Evolutionary conservation across 2,797 vertebrate genomes (phyloP).

Genomic region (Anniella stebbinsi): DNA sequence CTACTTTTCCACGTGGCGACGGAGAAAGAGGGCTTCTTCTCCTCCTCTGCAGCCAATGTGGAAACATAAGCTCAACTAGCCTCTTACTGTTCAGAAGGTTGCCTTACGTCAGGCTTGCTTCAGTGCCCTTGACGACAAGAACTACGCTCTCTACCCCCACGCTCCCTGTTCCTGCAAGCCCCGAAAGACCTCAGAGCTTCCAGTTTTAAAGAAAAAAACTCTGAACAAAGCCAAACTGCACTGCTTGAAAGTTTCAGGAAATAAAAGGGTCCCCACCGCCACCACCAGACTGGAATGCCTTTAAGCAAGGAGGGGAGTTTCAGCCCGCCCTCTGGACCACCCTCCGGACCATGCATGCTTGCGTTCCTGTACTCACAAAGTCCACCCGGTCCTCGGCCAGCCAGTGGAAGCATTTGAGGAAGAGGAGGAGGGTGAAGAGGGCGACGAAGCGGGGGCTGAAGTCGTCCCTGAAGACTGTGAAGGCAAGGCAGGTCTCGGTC

Average conservation of each 20-base stretch:
- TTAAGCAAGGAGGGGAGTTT: background rate
- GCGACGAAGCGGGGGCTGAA: slow-evolving; percentile 98
- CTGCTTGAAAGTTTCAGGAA: background rate
- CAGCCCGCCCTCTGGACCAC: background rate
- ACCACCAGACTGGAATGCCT: background rate
- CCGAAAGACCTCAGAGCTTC: too few species aligned
- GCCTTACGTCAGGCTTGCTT: too few species aligned
- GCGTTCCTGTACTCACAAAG: slow-evolving; percentile 85
- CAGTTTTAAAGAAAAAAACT: background rate
- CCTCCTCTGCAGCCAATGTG: too few species aligned
- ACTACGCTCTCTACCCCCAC: too few species aligned
- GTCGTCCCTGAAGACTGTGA: slow-evolving; percentile 97
- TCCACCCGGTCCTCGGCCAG: slow-evolving; percentile 96
- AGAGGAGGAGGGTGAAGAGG: slow-evolving; percentile 97
- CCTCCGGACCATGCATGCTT: background rate
- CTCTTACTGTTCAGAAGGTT: too few species aligned
- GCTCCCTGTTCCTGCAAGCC: too few species aligned
- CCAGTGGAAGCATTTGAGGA: slow-evolving; percentile 99
- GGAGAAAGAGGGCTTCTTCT: too few species aligned
- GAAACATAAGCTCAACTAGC: too few species aligned
- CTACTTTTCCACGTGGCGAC: too few species aligned
- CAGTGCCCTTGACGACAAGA: too few species aligned
- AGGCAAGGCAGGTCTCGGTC: slow-evolving; percentile 97
- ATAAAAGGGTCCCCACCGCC: background rate
- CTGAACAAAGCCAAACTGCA: background rate